Evolutionary conservation across 1,140 invertebrate genomes (phyloP).

Genomic region (Lordiphosa stackelbergi): DNA sequence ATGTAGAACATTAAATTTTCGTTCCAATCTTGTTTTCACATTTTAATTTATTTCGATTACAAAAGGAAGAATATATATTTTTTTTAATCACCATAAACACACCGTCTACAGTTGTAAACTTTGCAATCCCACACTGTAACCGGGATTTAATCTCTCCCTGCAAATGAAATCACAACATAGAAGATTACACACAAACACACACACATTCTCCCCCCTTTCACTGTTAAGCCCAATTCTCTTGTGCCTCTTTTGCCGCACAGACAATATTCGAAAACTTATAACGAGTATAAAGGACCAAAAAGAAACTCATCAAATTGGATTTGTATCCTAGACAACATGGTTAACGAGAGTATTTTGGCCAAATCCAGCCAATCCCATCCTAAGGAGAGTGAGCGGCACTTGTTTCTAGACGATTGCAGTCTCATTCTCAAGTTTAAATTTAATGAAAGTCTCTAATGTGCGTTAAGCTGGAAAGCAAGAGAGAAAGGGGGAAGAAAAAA

Average conservation of each 20-base stretch:
- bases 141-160: no score
- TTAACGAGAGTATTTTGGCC: constrained; percentile 8
- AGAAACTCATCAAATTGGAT: constrained; percentile 63
- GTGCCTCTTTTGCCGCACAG: constrained; percentile 10
- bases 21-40: no score
- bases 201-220: constrained; percentile 3
- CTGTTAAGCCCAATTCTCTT: no score
- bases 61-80: no score
- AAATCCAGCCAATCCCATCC: not conserved
- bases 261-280: constrained; percentile 7
- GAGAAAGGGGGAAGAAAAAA: constrained; percentile 11
- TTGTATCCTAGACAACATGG: constrained; percentile 54
- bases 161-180: no score
- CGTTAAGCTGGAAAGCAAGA: constrained; percentile 14
- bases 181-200: constrained; percentile 1
- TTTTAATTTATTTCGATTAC: no score
- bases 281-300: constrained; percentile 8
- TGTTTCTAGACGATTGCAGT: constrained; percentile 34
- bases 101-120: no score
- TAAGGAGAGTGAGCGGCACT: constrained; percentile 3
- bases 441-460: constrained; percentile 57
- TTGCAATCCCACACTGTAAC: no score
- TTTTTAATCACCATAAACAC: no score
- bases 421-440: constrained; percentile 56
- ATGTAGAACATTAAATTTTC: no score